Evolutionary conservation across 2,797 vertebrate genomes (phyloP), one percentile per base, ranked within the genome.

Genomic region (Anableps anableps): DNA sequence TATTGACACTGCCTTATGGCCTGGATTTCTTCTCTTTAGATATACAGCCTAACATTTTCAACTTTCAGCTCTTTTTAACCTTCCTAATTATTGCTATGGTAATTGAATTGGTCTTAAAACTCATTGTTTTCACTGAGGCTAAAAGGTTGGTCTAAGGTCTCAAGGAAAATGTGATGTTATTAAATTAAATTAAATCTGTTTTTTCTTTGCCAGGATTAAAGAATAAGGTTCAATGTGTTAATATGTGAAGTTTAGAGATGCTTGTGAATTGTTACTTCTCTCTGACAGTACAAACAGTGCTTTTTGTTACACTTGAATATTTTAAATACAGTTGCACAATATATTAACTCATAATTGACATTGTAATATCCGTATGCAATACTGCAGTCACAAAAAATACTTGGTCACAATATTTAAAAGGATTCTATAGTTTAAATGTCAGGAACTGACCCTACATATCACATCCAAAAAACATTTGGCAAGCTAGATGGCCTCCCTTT

Each of bases 11-110:
- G 9, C 72, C 43, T 48, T 43, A 50, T 26, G 38, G 68, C 23
- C 0, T 53, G 53, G 51, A 70, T 21, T n/a, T 34, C 68, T 66
- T 16, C 29, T 74, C 51, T 60, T 75, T 74, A 74, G 51, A 76
- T n/a, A 66, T 72, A 0, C 3, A 48, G 45, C 72, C 48, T 29
- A 2, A 26, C 4, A 78, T 78, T 68, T 75, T 75, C 34, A 10
- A 31, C 70, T 68, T 62, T 58, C 17, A 80, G 29, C 48, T 38
- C 31, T 26, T 78, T 31, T 29, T 74, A 38, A 43, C n/a, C 73
- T 16, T 68, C 55, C 70, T 72, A 70, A 68, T 38, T n/a, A 72
- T 29, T 36, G 6, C 17, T 36, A 19, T 58, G 64, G 4, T 72
- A 36, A 75, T 26, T 68, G 60, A 51, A 50, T 64, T 68, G 36